Evolutionary conservation across 2,797 vertebrate species (phyloP).

Genomic region (Otolemur crassicaudatus): DNA sequence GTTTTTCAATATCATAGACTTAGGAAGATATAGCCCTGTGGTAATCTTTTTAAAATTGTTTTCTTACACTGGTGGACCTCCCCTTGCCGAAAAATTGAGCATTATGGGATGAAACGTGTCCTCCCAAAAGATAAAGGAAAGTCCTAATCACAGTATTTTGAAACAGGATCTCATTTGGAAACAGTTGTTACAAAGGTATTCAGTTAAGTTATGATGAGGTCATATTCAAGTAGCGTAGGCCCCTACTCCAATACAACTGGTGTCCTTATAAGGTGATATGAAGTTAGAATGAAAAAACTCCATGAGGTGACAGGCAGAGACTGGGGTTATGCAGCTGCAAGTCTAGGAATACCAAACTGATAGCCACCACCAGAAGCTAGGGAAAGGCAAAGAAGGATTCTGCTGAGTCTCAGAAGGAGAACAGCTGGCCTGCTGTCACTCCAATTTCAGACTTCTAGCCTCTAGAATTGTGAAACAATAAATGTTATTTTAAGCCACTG

Average conservation of each 20-base stretch:
- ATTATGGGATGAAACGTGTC: background rate
- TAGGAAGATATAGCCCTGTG: background rate
- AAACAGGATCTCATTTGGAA: background rate
- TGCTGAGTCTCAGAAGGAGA: background rate
- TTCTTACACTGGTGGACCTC: background rate
- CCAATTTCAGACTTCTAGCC: background rate
- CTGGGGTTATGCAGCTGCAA: background rate
- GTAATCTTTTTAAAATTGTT: background rate
- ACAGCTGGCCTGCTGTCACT: background rate
- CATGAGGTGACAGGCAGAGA: background rate
- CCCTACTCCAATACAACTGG: background rate
- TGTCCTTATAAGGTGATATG: background rate
- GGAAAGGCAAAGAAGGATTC: background rate
- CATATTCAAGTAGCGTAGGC: too few relatives aligned
- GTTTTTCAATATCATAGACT: background rate
- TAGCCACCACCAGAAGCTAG: background rate
- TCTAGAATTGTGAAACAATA: background rate
- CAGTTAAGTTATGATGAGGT: background rate
- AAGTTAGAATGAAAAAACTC: background rate
- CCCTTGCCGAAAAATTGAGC: background rate
- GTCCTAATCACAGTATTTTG: background rate
- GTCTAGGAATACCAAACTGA: background rate
- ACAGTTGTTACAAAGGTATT: background rate
- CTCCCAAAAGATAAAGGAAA: background rate
- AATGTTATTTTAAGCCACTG: background rate